A percentile compares a stretch with the other conserved stretches of the same genome.
Conservation (phyloP, 2,888 invertebrate species). For the Villa cingulata region DNA sequence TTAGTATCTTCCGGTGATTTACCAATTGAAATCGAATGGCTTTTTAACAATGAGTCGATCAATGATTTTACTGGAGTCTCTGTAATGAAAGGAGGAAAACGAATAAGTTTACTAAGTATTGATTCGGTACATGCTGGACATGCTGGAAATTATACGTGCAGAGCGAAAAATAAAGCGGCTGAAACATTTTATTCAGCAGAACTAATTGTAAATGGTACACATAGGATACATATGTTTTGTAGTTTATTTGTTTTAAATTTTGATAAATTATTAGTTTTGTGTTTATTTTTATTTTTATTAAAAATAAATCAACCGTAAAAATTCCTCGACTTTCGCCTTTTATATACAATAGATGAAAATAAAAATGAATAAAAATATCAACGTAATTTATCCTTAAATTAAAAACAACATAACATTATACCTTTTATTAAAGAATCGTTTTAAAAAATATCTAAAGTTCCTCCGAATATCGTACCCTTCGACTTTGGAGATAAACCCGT, state of each 20-base stretch:
- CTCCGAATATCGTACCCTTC: conserved; percentile 61
- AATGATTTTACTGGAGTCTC: conserved; percentile 37
- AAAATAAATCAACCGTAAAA: no score
- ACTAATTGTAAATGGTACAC: conserved; percentile 45
- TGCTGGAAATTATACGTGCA: conserved; percentile 57
- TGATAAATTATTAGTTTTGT: no score
- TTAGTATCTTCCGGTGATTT: conserved; percentile 49
- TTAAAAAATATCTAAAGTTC: conserved; percentile 44
- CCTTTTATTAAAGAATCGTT: neutral
- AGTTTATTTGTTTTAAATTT: no score
- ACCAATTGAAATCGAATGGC: conserved; percentile 51
- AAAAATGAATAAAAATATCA: no score
- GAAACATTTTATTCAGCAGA: conserved; percentile 42
- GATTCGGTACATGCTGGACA: conserved; percentile 43
- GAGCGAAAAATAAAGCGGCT: conserved; percentile 51
- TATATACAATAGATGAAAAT: no score
- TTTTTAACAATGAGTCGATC: conserved; percentile 33
- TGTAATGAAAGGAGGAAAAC: conserved; percentile 46
- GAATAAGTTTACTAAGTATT: conserved; percentile 47
- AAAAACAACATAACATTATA: no score
- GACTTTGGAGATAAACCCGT: conserved; percentile 54
- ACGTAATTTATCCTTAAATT: no score
- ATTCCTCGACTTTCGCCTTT: no score
- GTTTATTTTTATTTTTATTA: no score
- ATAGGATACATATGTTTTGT: no score